A percentile compares a stretch with the other conserved stretches of the same genome.
These are phyloP conservation scores for Clostera curtula DNA, from an alignment of 2,888 invertebrate species.

Conservation along the genomic window DNA sequence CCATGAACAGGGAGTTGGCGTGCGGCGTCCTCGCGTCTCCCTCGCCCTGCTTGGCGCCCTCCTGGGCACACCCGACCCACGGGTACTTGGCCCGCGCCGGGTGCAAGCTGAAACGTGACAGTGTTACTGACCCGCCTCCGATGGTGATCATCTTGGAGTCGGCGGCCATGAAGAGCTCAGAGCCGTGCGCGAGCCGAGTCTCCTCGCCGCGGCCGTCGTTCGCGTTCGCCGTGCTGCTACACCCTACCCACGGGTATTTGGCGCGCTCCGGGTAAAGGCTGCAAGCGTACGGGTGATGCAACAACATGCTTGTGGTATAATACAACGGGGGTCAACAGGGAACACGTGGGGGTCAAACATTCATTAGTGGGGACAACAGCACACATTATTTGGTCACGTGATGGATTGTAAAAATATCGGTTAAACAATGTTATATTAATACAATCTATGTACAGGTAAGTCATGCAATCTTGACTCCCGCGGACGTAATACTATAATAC, in stretches of 20 bases:
- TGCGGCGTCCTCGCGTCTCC: conserved; percentile 62
- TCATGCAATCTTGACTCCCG: no score
- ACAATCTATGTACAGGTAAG: no score
- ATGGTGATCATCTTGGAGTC: conserved; percentile 96
- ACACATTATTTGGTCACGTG: no score
- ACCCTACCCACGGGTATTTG: conserved; percentile 96
- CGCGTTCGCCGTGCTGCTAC: conserved; percentile 34
- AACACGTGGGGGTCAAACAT: background rate
- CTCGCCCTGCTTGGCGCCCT: conserved; percentile 66
- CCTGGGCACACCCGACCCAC: conserved; percentile 91
- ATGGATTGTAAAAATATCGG: no score
- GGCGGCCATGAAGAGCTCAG: conserved; percentile 96
- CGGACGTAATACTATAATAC: no score
- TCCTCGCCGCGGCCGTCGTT: conserved; percentile 67
- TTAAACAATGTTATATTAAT: no score
- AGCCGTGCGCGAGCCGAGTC: conserved; percentile 84
- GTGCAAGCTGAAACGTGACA: conserved; percentile 66
- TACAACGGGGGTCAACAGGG: conserved; percentile 1
- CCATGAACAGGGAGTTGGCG: conserved; percentile 94
- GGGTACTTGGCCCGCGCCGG: conserved; percentile 91
- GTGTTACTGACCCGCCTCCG: conserved; percentile 91
- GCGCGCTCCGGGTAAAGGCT: conserved; percentile 88
- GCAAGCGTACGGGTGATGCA: conserved; percentile 30
- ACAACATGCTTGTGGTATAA: conserved; percentile 19
- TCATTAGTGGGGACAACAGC: background rate